These are phyloP conservation scores for Sphaerophoria taeniata DNA, from an alignment of 2,888 invertebrate species.

Conservation along the genomic window DNA sequence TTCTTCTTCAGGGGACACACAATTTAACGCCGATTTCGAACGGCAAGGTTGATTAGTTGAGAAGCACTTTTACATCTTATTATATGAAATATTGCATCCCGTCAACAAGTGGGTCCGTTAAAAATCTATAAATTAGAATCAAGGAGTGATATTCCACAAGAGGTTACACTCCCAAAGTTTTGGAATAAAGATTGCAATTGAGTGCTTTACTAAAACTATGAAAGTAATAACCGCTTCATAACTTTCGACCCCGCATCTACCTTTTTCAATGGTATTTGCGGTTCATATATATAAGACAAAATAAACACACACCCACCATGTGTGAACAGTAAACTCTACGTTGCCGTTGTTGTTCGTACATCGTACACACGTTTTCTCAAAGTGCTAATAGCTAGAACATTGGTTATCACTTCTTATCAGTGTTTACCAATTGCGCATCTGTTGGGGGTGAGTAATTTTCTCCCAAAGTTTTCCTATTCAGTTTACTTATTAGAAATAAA, in stretches of 20 bases:
- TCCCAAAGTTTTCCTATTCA: too few species aligned
- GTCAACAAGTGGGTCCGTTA: constrained; percentile 49
- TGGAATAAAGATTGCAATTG: constrained; percentile 63
- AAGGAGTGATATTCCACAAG: constrained; percentile 53
- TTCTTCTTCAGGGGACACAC: too few species aligned
- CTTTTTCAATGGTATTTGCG: constrained; percentile 36
- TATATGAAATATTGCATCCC: constrained; percentile 6
- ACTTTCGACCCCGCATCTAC: constrained; percentile 56
- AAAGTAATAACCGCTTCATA: constrained; percentile 69
- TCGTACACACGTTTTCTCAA: constrained; percentile 13
- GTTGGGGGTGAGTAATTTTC: constrained; percentile 12
- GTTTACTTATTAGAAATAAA: too few species aligned
- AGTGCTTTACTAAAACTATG: constrained; percentile 50
- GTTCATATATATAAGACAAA: constrained; percentile 1
- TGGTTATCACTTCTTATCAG: constrained; percentile 68
- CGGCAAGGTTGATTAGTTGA: constrained; percentile 36
- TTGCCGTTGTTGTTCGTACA: background rate
- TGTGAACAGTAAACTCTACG: background rate
- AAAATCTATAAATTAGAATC: constrained; percentile 64
- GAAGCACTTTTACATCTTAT: background rate
- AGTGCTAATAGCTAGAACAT: constrained; percentile 66
- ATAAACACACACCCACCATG: constrained; percentile 19
- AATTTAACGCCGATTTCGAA: too few species aligned
- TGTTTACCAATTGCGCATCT: constrained; percentile 67
- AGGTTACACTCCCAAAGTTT: too few species aligned